Conservation (phyloP, 2,113 vertebrate genomes). For the Ibidorhyncha struthersii region DNA sequence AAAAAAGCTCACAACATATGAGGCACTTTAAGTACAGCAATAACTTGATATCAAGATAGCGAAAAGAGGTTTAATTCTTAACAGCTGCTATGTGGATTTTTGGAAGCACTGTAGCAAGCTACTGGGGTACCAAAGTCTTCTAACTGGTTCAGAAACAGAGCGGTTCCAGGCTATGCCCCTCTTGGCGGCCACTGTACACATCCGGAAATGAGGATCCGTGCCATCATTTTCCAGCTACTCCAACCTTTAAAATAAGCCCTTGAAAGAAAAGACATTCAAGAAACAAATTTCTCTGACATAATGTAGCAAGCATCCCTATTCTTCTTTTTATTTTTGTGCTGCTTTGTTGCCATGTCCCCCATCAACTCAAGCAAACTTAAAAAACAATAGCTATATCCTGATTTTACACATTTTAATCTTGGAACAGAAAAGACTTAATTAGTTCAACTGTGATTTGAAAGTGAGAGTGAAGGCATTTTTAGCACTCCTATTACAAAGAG, state of each 20-base stretch:
- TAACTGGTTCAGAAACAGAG: not conserved
- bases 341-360: not conserved
- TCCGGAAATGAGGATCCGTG: not conserved
- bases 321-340: not conserved
- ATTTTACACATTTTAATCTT: not conserved
- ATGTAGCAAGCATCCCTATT: not conserved
- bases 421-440: not conserved
- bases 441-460: not conserved
- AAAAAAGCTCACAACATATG: not conserved
- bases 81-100: not conserved
- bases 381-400: not conserved
- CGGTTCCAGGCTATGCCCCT: rapidly evolving
- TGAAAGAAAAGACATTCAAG: not conserved
- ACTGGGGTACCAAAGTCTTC: not conserved
- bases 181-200: not conserved
- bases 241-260: not conserved
- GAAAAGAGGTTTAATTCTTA: not conserved
- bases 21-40: not conserved
- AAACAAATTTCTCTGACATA: not conserved
- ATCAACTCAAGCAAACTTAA: not conserved
- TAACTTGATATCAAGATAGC: not conserved
- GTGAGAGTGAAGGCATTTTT: not conserved
- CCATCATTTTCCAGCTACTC: rapidly evolving
- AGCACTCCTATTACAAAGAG: not conserved
- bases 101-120: not conserved